Evolutionary conservation across 1,140 invertebrate genomes (phyloP).

Genomic region (Fopius arisanus): DNA sequence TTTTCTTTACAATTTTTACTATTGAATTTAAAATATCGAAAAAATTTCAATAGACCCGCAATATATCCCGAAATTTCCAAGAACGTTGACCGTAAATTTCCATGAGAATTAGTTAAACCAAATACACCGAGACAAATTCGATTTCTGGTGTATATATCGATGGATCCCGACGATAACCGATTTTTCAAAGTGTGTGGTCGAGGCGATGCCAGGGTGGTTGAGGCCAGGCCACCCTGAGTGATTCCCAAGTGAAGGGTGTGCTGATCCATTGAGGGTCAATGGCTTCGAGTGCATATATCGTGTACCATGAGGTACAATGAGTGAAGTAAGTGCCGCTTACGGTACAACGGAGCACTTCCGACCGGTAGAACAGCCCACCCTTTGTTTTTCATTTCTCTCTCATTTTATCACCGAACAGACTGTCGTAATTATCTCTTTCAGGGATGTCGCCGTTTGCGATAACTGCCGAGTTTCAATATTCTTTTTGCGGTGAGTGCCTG

Average conservation of each 20-base stretch:
- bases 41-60: too few species aligned
- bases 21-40: too few species aligned
- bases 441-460: background rate
- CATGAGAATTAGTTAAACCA: too few species aligned
- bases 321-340: background rate
- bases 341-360: slow-evolving; percentile 4
- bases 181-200: background rate
- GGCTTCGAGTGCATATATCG: slow-evolving; percentile 5
- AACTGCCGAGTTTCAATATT: background rate
- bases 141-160: background rate
- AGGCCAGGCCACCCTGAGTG: background rate
- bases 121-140: background rate
- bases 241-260: background rate
- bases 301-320: background rate
- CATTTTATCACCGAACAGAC: background rate
- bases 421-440: background rate
- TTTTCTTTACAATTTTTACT: too few species aligned
- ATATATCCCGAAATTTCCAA: too few species aligned
- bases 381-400: background rate
- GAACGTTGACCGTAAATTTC: too few species aligned
- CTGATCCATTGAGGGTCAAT: background rate
- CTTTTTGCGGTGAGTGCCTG: background rate
- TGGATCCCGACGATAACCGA: background rate
- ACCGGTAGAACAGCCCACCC: slow-evolving; percentile 1
- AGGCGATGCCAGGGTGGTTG: background rate